These are phyloP conservation scores for Scytalopus superciliaris DNA, from an alignment of 2,113 vertebrate genomes.

Conservation along the genomic window DNA sequence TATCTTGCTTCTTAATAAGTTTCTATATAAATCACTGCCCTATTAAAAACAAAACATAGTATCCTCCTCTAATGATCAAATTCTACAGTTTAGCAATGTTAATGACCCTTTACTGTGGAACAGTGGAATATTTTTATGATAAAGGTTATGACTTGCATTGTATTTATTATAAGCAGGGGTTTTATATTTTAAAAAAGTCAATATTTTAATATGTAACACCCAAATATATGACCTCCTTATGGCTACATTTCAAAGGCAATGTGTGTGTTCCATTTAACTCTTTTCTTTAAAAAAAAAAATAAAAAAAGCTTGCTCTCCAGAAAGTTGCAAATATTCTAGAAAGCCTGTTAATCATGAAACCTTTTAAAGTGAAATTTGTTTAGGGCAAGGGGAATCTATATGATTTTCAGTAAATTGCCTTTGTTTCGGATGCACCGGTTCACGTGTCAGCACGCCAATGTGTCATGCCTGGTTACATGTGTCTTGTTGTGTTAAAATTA, in stretches of 20 bases:
- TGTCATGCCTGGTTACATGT: slow-evolving; percentile 66
- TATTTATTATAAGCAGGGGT: slow-evolving; percentile 32
- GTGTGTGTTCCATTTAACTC: slow-evolving; percentile 6
- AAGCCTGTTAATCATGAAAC: slow-evolving; percentile 45
- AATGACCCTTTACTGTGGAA: slow-evolving; percentile 1
- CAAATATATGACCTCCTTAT: slow-evolving; percentile 49
- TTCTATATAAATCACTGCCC: slow-evolving; percentile 59
- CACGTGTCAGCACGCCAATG: background rate
- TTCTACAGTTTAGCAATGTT: slow-evolving; percentile 26
- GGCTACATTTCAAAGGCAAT: slow-evolving; percentile 37
- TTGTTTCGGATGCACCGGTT: slow-evolving; percentile 27
- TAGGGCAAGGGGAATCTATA: background rate
- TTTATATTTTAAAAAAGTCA: slow-evolving; percentile 26
- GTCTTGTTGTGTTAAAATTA: slow-evolving; percentile 70
- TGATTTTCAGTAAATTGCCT: slow-evolving; percentile 31
- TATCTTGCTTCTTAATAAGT: slow-evolving; percentile 41
- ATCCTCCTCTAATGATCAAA: slow-evolving; percentile 43
- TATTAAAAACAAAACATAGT: slow-evolving; percentile 46
- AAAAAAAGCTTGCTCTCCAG: background rate
- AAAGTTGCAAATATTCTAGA: slow-evolving; percentile 53
- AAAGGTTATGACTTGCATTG: slow-evolving; percentile 46
- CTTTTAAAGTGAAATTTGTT: slow-evolving; percentile 13
- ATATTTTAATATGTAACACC: slow-evolving; percentile 52
- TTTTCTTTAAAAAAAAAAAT: no score
- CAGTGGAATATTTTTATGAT: slow-evolving; percentile 31